Evolutionary conservation across 2,888 invertebrate species (phyloP).

Genomic region (Philhelius pedissequus): DNA sequence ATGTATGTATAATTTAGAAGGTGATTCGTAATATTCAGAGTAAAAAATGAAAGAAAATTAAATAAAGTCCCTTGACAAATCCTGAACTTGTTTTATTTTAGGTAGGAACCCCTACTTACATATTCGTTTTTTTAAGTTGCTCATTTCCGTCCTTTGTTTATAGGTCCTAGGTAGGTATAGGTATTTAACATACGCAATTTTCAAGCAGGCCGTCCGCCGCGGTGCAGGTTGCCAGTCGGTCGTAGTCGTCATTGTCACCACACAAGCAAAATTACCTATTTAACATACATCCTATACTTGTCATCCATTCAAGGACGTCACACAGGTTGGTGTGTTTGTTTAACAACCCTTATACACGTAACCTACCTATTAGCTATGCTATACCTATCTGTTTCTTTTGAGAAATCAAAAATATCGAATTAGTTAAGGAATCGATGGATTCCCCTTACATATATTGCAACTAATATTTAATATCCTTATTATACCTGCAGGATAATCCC

Average conservation of each 20-base stretch:
- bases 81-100: neutral
- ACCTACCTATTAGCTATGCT: no score
- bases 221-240: no score
- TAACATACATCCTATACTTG: no score
- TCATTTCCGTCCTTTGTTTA: neutral
- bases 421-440: neutral
- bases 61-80: constrained; percentile 52
- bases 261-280: no score
- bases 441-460: constrained; percentile 32
- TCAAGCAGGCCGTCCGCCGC: neutral
- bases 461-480: constrained; percentile 56
- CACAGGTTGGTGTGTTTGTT: neutral
- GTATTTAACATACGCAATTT: neutral
- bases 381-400: neutral
- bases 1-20: constrained; percentile 61
- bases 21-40: constrained; percentile 38
- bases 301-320: neutral
- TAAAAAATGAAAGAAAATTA: constrained; percentile 58
- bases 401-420: neutral
- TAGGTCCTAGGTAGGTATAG: no score
- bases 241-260: no score
- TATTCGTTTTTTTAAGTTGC: neutral
- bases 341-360: neutral
- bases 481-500: constrained; percentile 34
- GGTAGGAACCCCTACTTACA: neutral